These are phyloP conservation scores for Polylopha cassiicola DNA, from an alignment of 2,888 invertebrate genomes.

Conservation along the genomic window DNA sequence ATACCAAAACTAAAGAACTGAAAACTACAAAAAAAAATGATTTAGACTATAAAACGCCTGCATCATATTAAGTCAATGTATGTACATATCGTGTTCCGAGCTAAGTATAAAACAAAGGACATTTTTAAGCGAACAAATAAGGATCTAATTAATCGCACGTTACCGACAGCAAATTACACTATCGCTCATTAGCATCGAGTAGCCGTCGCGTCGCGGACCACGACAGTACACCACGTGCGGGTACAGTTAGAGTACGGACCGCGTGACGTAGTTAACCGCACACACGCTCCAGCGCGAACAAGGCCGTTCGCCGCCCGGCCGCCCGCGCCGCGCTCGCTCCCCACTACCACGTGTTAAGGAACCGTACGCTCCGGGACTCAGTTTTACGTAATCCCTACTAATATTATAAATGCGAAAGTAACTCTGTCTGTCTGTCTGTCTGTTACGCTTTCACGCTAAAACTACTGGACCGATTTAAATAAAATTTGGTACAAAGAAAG, in stretches of 20 bases:
- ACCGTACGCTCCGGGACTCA: conserved; percentile 21
- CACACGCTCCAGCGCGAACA: conserved; percentile 38
- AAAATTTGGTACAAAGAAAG: too few species aligned
- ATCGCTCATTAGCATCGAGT: conserved; percentile 28
- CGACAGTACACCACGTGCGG: conserved; percentile 17
- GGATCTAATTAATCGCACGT: too few species aligned
- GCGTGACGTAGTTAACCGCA: conserved; percentile 25
- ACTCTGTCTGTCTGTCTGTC: too few species aligned
- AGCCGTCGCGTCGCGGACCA: conserved; percentile 4
- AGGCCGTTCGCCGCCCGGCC: conserved; percentile 45
- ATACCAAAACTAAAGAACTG: too few species aligned
- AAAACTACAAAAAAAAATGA: too few species aligned
- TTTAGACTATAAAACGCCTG: too few species aligned
- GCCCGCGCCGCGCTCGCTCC: conserved; percentile 19
- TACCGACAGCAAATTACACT: not conserved
- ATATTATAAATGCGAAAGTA: not conserved
- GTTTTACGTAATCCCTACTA: conserved; percentile 20
- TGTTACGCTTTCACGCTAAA: not conserved
- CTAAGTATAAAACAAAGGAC: too few species aligned
- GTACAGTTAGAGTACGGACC: conserved; percentile 23
- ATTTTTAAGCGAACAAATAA: too few species aligned
- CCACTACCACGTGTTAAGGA: conserved; percentile 18
- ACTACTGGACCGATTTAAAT: too few species aligned
- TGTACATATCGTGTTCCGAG: too few species aligned
- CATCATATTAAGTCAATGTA: too few species aligned